Evolutionary conservation across 2,797 vertebrate species (phyloP).

Genomic region (Syngnathus acus): DNA sequence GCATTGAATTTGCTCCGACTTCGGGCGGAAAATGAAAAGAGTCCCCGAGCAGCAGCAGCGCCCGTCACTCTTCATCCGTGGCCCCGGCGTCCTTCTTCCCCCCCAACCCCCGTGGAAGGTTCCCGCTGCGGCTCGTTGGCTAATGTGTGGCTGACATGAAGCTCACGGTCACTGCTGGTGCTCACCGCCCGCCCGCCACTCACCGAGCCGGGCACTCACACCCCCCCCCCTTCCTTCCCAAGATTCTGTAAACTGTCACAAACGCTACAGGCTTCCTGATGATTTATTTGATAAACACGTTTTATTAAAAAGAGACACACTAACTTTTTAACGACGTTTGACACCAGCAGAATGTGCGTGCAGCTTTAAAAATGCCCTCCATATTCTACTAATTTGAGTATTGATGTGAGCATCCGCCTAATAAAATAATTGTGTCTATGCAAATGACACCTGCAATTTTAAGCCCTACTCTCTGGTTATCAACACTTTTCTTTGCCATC

Average conservation of each 20-base stretch:
- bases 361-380: not conserved
- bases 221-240: too few species aligned
- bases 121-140: constrained; percentile 9
- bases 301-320: not conserved
- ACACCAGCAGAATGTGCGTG: not conserved
- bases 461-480: not conserved
- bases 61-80: constrained; percentile 17
- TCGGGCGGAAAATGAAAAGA: constrained; percentile 6
- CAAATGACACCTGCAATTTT: not conserved
- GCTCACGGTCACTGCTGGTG: constrained; percentile 58
- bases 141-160: constrained; percentile 48
- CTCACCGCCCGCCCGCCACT: not conserved
- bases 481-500: not conserved
- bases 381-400: not conserved
- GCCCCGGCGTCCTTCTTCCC: constrained; percentile 10
- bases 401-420: too few species aligned
- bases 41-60: constrained; percentile 31
- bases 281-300: not conserved
- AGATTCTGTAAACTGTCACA: not conserved
- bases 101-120: constrained; percentile 26
- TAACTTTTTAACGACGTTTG: not conserved
- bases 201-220: not conserved
- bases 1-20: not conserved
- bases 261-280: not conserved
- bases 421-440: not conserved